These are phyloP conservation scores for Diuraphis noxia DNA, from an alignment of 1,140 invertebrate genomes.

Conservation along the genomic window DNA sequence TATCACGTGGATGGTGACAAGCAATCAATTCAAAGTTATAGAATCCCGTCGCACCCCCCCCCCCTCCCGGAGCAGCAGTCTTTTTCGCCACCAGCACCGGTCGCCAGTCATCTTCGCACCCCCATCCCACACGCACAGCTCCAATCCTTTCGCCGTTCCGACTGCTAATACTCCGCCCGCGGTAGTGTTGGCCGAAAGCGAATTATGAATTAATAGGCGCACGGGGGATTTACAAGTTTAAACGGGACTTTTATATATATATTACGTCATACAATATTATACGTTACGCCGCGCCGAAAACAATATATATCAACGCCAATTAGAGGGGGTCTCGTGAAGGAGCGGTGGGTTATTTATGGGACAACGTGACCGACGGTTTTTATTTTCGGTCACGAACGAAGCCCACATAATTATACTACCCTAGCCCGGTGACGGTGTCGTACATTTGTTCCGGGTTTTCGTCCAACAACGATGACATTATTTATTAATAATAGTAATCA, in stretches of 20 bases:
- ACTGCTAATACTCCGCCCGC: background rate
- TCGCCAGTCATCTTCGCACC: background rate
- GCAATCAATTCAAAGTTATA: constrained; percentile 45
- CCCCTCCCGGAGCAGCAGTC: background rate
- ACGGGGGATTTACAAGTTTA: constrained; percentile 14
- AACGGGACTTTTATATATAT: constrained; percentile 35
- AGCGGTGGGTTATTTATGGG: constrained; percentile 37
- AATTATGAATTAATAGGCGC: constrained; percentile 45
- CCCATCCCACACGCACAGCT: too few relatives aligned
- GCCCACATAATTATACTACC: background rate
- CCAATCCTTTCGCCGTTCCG: background rate
- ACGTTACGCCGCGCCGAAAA: background rate
- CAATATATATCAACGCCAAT: constrained; percentile 48
- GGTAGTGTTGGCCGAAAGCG: background rate
- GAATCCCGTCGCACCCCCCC: background rate
- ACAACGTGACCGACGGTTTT: constrained; percentile 44
- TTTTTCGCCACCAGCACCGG: background rate
- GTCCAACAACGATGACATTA: background rate
- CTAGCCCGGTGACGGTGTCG: too few relatives aligned
- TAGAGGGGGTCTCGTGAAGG: constrained; percentile 9
- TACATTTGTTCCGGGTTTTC: constrained; percentile 26
- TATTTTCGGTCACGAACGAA: constrained; percentile 44
- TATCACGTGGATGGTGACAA: constrained; percentile 45
- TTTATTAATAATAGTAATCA: background rate
- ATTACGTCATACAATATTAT: background rate